These are phyloP conservation scores for Neotragus pygmaeus DNA, from an alignment of 2,113 vertebrate genomes.

Conservation along the genomic window DNA sequence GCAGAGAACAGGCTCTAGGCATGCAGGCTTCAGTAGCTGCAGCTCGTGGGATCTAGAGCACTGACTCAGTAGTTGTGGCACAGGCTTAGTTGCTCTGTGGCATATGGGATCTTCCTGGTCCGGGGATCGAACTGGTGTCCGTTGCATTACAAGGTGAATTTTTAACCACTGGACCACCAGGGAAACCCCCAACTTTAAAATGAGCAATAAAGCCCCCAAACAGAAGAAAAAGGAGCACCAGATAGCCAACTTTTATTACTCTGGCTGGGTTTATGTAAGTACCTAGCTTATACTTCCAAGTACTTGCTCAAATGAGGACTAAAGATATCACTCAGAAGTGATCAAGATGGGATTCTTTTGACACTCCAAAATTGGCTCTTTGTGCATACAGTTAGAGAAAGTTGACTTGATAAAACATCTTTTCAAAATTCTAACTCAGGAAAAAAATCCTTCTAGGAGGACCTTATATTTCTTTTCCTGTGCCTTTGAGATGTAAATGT, in stretches of 20 bases:
- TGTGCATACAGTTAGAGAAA: background rate
- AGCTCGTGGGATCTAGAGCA: no score
- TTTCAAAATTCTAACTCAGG: background rate
- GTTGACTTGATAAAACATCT: background rate
- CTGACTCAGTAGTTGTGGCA: no score
- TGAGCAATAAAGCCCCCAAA: background rate
- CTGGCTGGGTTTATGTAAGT: background rate
- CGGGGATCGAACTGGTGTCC: no score
- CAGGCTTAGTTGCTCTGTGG: no score
- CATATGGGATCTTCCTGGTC: no score
- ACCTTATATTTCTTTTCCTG: background rate
- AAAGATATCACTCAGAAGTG: background rate
- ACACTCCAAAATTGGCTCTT: background rate
- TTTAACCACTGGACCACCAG: background rate
- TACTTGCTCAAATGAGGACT: background rate
- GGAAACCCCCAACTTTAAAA: background rate
- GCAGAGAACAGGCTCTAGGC: background rate
- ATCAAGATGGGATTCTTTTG: background rate
- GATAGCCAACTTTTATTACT: background rate
- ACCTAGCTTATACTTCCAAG: background rate
- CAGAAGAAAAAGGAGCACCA: background rate
- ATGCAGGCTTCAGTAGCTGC: no score
- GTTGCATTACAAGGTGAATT: no score
- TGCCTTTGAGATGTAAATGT: background rate
- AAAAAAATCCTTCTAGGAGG: background rate